phyloP scores from a whole-genome alignment of 2,797 vertebrate genomes.

The Arnoldichthys spilopterus region DNA sequence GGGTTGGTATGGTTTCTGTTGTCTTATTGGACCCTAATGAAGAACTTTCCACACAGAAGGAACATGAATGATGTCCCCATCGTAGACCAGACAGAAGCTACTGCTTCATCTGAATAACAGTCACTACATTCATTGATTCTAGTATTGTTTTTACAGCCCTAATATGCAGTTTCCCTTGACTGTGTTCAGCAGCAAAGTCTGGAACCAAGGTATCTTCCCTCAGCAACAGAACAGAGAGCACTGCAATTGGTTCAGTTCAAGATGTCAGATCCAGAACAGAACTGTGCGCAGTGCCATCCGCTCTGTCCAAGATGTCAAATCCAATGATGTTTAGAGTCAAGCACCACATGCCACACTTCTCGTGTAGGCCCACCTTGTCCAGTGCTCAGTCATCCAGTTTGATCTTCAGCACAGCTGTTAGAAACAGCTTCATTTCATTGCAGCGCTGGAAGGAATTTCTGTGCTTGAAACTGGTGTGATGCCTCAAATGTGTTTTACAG shows the following conservation, averaged over 20 bases:
- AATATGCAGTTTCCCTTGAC: neutral
- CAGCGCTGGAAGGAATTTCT: neutral
- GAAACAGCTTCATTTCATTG: neutral
- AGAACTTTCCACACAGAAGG: no score
- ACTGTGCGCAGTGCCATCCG: neutral
- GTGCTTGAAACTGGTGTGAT: no score
- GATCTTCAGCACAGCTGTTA: neutral
- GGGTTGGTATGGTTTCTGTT: neutral
- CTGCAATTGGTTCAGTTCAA: neutral
- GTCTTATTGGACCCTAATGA: neutral
- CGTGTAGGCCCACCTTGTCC: neutral
- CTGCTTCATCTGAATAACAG: neutral
- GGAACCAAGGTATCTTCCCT: neutral
- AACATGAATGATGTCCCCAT: no score
- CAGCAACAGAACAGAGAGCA: neutral
- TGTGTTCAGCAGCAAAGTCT: neutral
- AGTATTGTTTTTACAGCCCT: neutral
- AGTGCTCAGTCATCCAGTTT: slow-evolving; percentile 6
- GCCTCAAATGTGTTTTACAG: no score
- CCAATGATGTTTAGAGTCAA: neutral
- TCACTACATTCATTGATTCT: neutral
- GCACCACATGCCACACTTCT: slow-evolving; percentile 9
- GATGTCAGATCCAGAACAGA: neutral
- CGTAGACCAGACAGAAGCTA: no score
- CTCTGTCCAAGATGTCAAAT: slow-evolving; percentile 14